Evolutionary conservation across 2,113 vertebrate genomes (phyloP).

Genomic region (Athene noctua): DNA sequence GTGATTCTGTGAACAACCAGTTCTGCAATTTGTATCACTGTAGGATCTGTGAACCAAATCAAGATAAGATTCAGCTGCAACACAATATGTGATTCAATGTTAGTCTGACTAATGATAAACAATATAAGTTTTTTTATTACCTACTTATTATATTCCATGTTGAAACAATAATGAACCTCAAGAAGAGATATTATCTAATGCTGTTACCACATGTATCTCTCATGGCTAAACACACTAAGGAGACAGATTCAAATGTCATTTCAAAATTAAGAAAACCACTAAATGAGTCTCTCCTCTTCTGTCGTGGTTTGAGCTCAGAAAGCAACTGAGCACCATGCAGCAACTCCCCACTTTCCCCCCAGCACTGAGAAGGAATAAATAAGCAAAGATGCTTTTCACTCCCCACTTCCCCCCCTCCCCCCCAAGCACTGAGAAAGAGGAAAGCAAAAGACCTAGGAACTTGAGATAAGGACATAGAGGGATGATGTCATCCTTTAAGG

Average conservation of each 20-base stretch:
- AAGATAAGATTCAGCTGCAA: background rate
- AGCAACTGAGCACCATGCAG: no score
- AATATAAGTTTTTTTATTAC: background rate
- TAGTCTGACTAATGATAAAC: background rate
- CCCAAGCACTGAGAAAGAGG: no score
- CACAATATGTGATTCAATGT: background rate
- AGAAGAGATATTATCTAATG: background rate
- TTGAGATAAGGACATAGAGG: no score
- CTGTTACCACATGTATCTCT: background rate
- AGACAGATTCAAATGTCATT: background rate
- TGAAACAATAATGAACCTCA: background rate
- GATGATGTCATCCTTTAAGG: no score
- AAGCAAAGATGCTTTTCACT: no score
- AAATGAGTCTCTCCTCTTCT: background rate
- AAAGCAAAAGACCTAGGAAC: no score
- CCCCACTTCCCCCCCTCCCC: no score
- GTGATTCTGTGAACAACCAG: background rate
- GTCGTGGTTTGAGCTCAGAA: no score
- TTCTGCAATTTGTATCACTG: background rate
- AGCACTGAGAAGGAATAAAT: no score
- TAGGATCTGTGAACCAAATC: background rate
- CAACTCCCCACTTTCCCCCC: no score
- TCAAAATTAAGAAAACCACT: background rate
- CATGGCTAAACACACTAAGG: background rate
- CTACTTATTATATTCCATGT: background rate